Percentiles rank a stretch among this genome's conserved stretches.
Conservation (phyloP, 2,113 vertebrate genomes). For the Thamnophis sirtalis region DNA sequence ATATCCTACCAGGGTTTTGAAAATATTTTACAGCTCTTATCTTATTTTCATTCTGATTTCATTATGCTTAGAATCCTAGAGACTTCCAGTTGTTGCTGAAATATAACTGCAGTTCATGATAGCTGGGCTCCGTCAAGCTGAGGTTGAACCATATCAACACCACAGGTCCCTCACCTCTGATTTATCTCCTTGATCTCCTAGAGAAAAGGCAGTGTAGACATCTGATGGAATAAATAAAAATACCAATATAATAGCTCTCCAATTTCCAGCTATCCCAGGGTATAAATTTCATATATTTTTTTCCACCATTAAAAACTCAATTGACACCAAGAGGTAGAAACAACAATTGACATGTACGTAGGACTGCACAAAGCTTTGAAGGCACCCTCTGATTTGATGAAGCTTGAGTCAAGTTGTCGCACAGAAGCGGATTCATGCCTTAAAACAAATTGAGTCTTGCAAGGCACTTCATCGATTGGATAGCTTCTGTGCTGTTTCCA, state of each 20-base stretch:
- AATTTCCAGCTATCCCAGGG: neutral
- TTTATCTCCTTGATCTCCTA: neutral
- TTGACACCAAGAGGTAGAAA: neutral
- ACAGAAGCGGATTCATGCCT: neutral
- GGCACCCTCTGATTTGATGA: neutral
- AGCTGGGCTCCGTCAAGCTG: neutral
- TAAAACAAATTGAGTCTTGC: neutral
- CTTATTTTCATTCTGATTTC: neutral
- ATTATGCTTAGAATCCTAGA: neutral
- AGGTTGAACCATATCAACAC: neutral
- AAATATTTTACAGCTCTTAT: neutral
- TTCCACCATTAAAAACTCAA: neutral
- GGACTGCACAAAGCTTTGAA: neutral
- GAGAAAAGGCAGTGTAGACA: neutral
- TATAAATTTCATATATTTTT: neutral
- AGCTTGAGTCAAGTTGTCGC: neutral
- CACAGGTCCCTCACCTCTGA: neutral
- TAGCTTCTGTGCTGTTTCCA: neutral
- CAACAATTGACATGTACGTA: neutral
- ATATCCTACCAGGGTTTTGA: neutral
- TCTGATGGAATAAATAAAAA: neutral
- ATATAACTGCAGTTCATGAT: neutral
- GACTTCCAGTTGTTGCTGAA: neutral
- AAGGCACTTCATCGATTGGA: neutral
- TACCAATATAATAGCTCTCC: neutral